Base-by-base conservation (phyloP, 2,888 invertebrate genomes). In the Cetonia aurata region DNA sequence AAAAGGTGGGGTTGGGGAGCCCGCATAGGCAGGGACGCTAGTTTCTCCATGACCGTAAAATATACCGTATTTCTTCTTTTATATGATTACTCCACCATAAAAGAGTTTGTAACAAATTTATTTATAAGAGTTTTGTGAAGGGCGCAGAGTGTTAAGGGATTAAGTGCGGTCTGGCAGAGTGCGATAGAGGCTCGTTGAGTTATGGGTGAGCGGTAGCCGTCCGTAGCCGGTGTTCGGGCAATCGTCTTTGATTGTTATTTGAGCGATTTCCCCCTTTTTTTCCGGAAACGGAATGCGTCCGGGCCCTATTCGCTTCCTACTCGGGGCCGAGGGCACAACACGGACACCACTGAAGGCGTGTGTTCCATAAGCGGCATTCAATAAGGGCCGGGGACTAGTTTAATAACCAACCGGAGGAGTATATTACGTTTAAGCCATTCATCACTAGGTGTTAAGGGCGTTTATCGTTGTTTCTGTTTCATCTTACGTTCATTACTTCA, bases 391-490 rank as follows among this genome's bases (percentile, higher is more conserved):
- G 71, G 52, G 68, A 72, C 74, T 73, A 25, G 77, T 76, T 79
- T 79, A 78, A 79, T 79, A 78, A 78, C 75, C 75, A 74, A 72
- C 75, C 70, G 52, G 25, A 65, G 65, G 70, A 78, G 77, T 79
- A 80, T 79, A 80, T 81, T 80, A 79, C 80, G 79, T 79, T 81
- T 80, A 81, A 82, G 80, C 81, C 79, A 82, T 82, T 81, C 81
- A 81, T 82, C 82, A 82, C 80, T 79, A 82, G 81, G 82, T 81
- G 81, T 81, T 82, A 80, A 80, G 80, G 81, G 81, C 81, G 81
- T 82, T 82, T 82, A 82, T 83, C 80, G 82, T 80, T 82, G 82
- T 81, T 83, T 83, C 83, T 82, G 83, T 83, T 83, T 82, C 82
- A 82, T 82, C 83, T 81, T 81, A 81, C 78, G 82, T 82, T 82